Base-by-base conservation (phyloP, 2,797 vertebrate species). In the Liparis tanakae region DNA sequence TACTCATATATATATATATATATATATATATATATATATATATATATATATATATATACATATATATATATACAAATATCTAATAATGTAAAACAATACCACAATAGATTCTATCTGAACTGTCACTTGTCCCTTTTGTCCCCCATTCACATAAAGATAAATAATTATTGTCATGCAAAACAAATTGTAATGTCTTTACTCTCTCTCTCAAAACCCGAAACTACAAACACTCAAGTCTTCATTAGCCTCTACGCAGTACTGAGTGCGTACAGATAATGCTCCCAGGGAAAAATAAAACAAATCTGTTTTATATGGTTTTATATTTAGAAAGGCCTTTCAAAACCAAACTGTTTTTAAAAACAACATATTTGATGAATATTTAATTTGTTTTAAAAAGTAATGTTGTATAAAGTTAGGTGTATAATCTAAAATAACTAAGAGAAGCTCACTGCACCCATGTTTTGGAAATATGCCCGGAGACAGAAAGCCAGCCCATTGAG, bases 211-310 rank as follows among this genome's bases (percentile, higher is more conserved):
- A 58, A 41, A 66, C 69, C 50, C 33, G 22, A 67, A 58, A 25
- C 37, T 20, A 65, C 36, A 25, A 63, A 37, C 72, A 78, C 73
- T 77, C 43, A 36, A 43, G 71, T 67, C 64, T 76, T 67, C 55
- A 65, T 82, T 74, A 70, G 57, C 18, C 56, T 78, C 56, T 69
- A 67, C 56, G 10, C 41, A 57, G 55, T 14, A 36, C 53, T 44
- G 36, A 8, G 12, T 30, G 53, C 53, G 30, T 9, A 62, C n/a
- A 51, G 58, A 63, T 64, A 81, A 72, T 70, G 75, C 70, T 59
- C 76, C 33, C 59, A 59, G 55, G 62, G 44, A 60, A 61, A 33
- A 71, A 57, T 56, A 55, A 44, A 34, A n/a, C 12, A 9, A 36
- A 5, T 30, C 13, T 22, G 17, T 43, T 44, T 34, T 6, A 30